These are phyloP conservation scores for Rambutsinella grinnellia DNA, from an alignment of 2,888 invertebrate species.

Conservation along the genomic window DNA sequence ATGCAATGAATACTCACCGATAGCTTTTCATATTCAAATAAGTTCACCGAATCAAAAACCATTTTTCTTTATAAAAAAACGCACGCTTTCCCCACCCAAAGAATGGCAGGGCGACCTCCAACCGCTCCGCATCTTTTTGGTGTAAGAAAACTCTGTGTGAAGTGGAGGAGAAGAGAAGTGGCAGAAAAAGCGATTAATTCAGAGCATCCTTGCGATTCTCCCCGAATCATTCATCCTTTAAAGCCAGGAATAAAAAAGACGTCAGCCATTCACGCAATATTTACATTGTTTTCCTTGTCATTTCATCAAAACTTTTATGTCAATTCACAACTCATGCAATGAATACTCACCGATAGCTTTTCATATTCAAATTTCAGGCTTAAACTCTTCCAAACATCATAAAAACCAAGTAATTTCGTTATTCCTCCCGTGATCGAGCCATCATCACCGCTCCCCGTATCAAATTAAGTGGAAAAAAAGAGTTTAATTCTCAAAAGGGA, in stretches of 20 bases:
- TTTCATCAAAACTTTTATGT: background rate
- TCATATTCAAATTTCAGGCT: conserved; percentile 3
- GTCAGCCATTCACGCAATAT: background rate
- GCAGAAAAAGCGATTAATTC: background rate
- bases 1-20: too few species aligned
- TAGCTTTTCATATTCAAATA: background rate
- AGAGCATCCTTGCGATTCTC: background rate
- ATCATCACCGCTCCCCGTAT: too few species aligned
- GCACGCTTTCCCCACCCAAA: background rate
- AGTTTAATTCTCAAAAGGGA: conserved; percentile 39
- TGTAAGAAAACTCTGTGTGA: background rate
- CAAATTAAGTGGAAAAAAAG: conserved; percentile 47
- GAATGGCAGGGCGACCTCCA: conserved; percentile 11
- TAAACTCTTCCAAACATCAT: conserved; percentile 24
- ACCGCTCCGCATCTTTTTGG: conserved; percentile 6
- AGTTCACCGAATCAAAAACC: background rate
- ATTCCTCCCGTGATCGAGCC: too few species aligned
- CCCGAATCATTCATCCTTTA: background rate
- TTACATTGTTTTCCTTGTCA: background rate
- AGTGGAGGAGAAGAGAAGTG: background rate
- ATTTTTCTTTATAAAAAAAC: background rate
- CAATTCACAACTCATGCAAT: too few species aligned
- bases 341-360: too few species aligned
- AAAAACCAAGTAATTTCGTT: too few species aligned
- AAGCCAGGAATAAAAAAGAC: background rate